Base-by-base conservation (phyloP, 2,113 vertebrate species). In the Azemiops feae region DNA sequence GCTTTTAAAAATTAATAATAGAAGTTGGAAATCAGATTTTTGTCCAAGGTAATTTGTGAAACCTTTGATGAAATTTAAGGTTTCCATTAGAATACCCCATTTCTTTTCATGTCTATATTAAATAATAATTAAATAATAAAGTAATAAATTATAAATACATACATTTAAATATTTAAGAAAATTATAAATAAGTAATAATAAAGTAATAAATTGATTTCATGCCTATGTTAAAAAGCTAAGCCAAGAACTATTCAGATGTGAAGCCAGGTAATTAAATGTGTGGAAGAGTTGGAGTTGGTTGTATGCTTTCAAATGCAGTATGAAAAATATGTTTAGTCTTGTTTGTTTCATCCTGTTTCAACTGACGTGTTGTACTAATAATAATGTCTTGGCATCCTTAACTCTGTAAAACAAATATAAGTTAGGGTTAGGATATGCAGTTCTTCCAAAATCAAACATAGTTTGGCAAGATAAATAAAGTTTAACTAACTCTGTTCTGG, bases 381-480 rank as follows among this genome's bases (percentile, higher is more conserved):
- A 97, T 95, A 94, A 96, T 94, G 95, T 92, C 85, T 94, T 96
- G 96, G 96, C 96, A 96, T 93, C 27, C 92, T 96, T 91, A 93
- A 94, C 97, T 92, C 95, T 96, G 92, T 97, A 96, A 92, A 97
- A 96, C 93, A 96, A 96, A 81, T 34, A 34, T 69, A 69, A 69
- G 30, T 69, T 69, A 69, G 64, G 12, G 64, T 69, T 69, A 69
- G 64, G 64, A 96, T 95, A 96, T 94, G 95, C 95, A 92, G 5
- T 95, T 96, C 88, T 92, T 96, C 95, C 93, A 88, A 81, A 81
- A 81, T 81, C 69, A 81, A 81, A 81, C 16, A 81, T 81, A 81
- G 34, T 39, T 81, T 81, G 69, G 69, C 69, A 96, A 94, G 95
- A 95, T 97, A 92, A 97, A 96, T 92, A 94, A 27, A 94, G 57